Evolutionary conservation across 2,113 vertebrate genomes (phyloP).

Genomic region (Brienomyrus longianalis): DNA sequence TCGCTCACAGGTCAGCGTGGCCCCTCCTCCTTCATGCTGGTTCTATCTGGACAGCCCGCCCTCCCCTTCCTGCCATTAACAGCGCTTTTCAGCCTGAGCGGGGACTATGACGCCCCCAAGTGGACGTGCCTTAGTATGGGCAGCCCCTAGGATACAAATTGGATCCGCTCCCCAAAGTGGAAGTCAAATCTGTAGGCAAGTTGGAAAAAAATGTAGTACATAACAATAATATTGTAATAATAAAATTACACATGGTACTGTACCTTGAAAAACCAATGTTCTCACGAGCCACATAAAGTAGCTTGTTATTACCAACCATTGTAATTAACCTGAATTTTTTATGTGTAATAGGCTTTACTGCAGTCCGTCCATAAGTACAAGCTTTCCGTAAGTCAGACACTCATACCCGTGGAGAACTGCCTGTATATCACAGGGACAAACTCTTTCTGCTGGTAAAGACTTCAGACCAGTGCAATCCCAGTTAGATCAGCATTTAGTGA

Average conservation of each 20-base stretch:
- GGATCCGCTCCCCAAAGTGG: background rate
- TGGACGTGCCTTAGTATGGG: background rate
- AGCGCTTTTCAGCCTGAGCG: background rate
- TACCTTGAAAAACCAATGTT: background rate
- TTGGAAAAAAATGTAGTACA: background rate
- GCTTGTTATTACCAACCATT: background rate
- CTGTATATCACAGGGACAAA: background rate
- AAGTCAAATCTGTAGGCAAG: background rate
- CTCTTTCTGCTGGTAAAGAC: background rate
- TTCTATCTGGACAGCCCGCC: background rate
- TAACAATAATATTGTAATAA: background rate
- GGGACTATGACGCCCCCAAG: background rate
- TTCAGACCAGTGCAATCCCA: background rate
- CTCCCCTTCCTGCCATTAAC: background rate
- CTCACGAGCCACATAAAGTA: background rate
- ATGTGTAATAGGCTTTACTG: background rate
- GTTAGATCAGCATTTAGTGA: background rate
- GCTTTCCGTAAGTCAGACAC: background rate
- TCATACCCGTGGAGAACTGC: background rate
- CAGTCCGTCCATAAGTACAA: background rate
- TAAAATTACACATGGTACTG: background rate
- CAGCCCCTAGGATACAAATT: background rate
- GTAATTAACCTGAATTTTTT: background rate
- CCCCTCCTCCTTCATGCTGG: background rate
- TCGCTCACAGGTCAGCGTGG: background rate